Base-by-base conservation (phyloP, 2,113 vertebrate species). In the Carassius auratus region DNA sequence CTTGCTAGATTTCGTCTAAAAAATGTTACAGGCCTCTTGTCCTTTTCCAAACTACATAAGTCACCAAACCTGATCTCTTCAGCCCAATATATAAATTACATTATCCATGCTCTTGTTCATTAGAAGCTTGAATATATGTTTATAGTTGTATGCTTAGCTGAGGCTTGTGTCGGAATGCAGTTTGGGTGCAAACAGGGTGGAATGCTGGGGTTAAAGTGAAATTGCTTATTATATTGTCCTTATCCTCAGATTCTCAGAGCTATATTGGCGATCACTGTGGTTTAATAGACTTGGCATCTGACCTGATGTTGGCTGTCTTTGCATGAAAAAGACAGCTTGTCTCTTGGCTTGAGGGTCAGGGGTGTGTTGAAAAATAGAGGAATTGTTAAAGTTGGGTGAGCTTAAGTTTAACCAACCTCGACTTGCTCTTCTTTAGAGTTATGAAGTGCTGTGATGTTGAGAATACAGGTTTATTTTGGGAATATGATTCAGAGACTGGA, bases 131-230 rank as follows among this genome's bases (percentile, higher is more conserved):
- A 50, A 48, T 50, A 14, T 81, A 33, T 81, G 21, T 17, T 52
- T 8, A 48, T 62, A 62, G 78, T 66, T 36, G 38, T 81, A 4
- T 81, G 79, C 48, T 81, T 52, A 69, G 79, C 26, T 81, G 23
- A 48, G 17, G 62, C 15, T 81, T 52, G 36, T 81, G 45, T 81
- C 79, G 62, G 62, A 81, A 81, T 81, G 79, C 62, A 81, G 79
- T 81, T 81, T 13, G 23, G 10, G 19, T 80, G 55, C 36, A 57
- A 59, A 77, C 17, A 36, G 57, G 14, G 62, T 21, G 17, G 23
- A 68, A 21, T 45, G 42, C 23, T 52, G 59, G 45, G 36, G 42
- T 81, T 64, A 69, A 81, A 62, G 12, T 62, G 9, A 77, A 81
- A 23, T 66, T 81, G 26, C 8, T 77, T 19, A 48, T 33, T 13